Evolutionary conservation across 2,797 vertebrate species (phyloP).

Genomic region (Anniella stebbinsi): DNA sequence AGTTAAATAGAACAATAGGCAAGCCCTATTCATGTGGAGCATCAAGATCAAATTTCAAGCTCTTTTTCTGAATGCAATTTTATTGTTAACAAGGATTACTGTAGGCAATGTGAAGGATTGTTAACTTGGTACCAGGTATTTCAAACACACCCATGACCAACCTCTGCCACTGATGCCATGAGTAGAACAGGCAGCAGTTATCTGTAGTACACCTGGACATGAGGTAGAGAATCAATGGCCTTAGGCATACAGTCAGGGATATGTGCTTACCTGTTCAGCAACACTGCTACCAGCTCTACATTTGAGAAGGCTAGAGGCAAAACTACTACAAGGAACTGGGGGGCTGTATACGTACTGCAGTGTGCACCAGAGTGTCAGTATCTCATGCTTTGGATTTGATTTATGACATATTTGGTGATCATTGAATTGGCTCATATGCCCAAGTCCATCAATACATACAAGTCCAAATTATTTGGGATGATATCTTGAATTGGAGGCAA

Average conservation of each 20-base stretch:
- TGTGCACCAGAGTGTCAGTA: neutral
- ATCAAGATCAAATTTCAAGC: neutral
- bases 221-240: neutral
- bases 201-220: neutral
- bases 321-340: neutral
- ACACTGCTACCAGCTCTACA: neutral
- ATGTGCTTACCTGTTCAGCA: neutral
- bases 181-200: neutral
- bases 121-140: neutral
- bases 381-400: neutral
- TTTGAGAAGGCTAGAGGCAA: neutral
- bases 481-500: no score
- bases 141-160: constrained; percentile 24
- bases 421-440: neutral
- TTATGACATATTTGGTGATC: neutral
- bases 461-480: neutral
- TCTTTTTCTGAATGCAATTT: neutral
- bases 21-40: constrained; percentile 34
- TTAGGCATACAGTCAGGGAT: neutral
- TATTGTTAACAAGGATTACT: neutral
- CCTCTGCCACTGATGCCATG: neutral
- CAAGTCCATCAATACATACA: neutral
- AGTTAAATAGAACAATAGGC: constrained; percentile 20
- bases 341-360: neutral
- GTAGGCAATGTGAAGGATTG: neutral